Evolutionary conservation across 2,888 invertebrate genomes (phyloP).

Genomic region (Abrostola triplasia): DNA sequence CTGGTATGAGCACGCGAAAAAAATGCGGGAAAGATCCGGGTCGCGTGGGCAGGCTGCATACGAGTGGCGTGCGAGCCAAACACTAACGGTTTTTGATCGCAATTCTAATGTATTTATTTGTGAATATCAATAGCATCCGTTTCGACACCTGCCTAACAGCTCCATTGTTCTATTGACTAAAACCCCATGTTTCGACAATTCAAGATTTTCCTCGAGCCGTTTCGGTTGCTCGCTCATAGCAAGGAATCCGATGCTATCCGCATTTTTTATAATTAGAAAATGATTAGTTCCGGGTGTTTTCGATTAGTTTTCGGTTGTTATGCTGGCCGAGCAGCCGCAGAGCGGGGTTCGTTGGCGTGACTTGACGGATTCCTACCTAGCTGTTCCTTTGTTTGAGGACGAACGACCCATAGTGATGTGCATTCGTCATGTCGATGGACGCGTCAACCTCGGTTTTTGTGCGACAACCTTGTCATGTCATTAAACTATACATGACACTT

Average conservation of each 20-base stretch:
- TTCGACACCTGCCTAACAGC: constrained; percentile 55
- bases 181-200: constrained; percentile 45
- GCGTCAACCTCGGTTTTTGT: constrained; percentile 41
- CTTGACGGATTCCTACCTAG: constrained; percentile 82
- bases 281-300: constrained; percentile 86
- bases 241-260: constrained; percentile 73
- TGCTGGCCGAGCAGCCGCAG: constrained; percentile 57
- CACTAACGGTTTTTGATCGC: constrained; percentile 39
- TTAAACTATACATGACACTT: constrained; percentile 50
- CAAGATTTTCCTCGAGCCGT: constrained; percentile 63
- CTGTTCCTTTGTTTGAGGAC: constrained; percentile 77
- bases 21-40: constrained; percentile 74
- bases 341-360: constrained; percentile 73
- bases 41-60: constrained; percentile 50
- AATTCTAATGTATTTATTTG: constrained; percentile 46
- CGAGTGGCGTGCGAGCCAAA: constrained; percentile 48
- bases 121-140: constrained; percentile 43
- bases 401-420: constrained; percentile 65
- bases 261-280: constrained; percentile 82
- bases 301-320: constrained; percentile 83
- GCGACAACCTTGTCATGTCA: constrained; percentile 46
- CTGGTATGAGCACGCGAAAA: constrained; percentile 60
- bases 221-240: constrained; percentile 62
- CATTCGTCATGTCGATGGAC: constrained; percentile 53
- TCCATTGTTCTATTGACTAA: constrained; percentile 54